A percentile compares a stretch with the other conserved stretches of the same genome.
Evolutionary conservation across 2,797 vertebrate genomes (phyloP).

Genomic region (Eurystomus glaucurus): DNA sequence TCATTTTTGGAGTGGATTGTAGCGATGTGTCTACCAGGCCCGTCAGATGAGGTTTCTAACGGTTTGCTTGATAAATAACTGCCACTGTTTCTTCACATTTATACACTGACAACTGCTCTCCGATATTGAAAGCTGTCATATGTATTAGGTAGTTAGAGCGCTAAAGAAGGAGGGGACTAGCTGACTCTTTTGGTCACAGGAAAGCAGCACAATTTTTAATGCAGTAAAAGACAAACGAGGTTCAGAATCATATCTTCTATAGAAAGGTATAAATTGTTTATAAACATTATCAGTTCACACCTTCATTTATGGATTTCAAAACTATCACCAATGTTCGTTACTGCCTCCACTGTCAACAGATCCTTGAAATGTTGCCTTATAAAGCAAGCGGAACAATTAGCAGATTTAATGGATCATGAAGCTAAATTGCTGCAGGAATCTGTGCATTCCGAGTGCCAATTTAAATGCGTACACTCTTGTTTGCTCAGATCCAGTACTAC

Average conservation of each 20-base stretch:
- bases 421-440: background rate
- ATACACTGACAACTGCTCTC: background rate
- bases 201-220: background rate
- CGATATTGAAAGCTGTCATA: background rate
- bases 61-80: background rate
- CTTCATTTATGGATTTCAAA: background rate
- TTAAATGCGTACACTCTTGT: background rate
- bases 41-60: background rate
- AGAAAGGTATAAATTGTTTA: background rate
- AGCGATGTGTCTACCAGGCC: background rate
- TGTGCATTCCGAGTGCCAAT: background rate
- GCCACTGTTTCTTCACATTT: conserved; percentile 45
- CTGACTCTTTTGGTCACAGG: background rate
- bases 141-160: background rate
- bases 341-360: background rate
- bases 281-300: background rate
- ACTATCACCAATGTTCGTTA: background rate
- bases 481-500: background rate
- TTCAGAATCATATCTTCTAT: rapidly evolving
- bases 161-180: background rate
- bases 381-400: background rate
- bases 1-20: background rate
- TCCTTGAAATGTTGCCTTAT: background rate
- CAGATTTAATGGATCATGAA: background rate
- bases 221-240: background rate